Base-by-base conservation (phyloP, 2,113 vertebrate genomes). In the Apodemus speciosus region DNA sequence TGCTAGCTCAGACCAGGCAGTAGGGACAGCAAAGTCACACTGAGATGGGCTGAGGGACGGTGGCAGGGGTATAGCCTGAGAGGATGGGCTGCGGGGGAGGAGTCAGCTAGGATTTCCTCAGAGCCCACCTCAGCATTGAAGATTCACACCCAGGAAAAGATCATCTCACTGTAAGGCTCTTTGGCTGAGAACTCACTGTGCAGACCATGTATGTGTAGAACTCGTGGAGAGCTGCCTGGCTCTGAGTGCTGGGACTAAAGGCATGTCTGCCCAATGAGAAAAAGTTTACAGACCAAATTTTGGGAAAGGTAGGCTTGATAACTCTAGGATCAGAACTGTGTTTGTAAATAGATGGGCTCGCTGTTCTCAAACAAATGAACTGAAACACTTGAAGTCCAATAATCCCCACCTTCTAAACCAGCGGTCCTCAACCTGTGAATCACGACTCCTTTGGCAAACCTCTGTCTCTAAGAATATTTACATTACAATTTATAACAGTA, bases 41-140 rank as follows among this genome's bases (percentile, higher is more conserved):
- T 0, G 6, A 9, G 2, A 14, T 1, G 23, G 2, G 3, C 20
- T 16, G 21, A 84, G 21, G 6, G 40, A 14, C 10, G 3, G 30
- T 0, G 1, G 6, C 60, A 49, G 46, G 20, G 13, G 15, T 6
- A 38, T 0, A 32, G 30, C 40, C 46, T 51, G 14, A n/a, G 38
- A 15, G 0, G 3, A 4, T 0, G 0, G 0, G 25, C 25, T 9
- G 14, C 6, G 8, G 0, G 0, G 35, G 11, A 27, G 76, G 7
- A 60, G 25, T 38, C 7, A 23, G 56, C 49, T n/a, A 8, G 43
- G 66, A 51, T n/a, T 46, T 49, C 43, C 32, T 38, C 11, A 15
- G 9, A 77, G 56, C 66, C 56, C 16, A 6, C 30, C 35, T 8
- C 71, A 18, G 4, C 13, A 3, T 2, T 14, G 20, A 6, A 80